Conservation (phyloP, 2,797 vertebrate species). For the Champsocephalus esox region DNA sequence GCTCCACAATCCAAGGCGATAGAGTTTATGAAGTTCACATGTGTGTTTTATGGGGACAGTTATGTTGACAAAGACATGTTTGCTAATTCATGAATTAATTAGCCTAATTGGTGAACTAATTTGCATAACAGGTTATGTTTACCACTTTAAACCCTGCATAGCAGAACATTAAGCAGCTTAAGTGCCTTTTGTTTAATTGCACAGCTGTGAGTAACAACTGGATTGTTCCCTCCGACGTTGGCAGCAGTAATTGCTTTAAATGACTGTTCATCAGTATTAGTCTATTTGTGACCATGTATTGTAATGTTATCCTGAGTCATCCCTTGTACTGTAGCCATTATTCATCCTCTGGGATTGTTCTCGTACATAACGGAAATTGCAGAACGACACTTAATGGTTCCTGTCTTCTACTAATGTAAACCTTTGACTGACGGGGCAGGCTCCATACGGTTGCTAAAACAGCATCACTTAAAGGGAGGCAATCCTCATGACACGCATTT, state of each 20-base stretch:
- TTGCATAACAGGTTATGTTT: constrained; percentile 55
- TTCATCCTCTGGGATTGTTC: constrained; percentile 58
- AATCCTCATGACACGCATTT: no score
- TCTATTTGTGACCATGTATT: constrained; percentile 52
- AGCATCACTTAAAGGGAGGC: constrained; percentile 27
- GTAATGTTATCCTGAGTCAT: constrained; percentile 60
- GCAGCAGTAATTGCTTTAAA: constrained; percentile 53
- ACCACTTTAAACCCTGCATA: constrained; percentile 37
- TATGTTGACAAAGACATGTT: constrained; percentile 41
- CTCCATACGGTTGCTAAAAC: constrained; percentile 55
- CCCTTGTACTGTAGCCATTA: constrained; percentile 62
- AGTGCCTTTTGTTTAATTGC: constrained; percentile 58
- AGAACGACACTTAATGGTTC: constrained; percentile 58
- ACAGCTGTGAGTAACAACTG: constrained; percentile 60
- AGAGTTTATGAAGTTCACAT: neutral
- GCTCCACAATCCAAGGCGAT: no score
- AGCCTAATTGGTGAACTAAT: constrained; percentile 41
- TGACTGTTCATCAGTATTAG: constrained; percentile 47
- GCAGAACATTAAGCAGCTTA: constrained; percentile 60
- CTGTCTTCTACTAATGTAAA: constrained; percentile 63
- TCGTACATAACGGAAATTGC: constrained; percentile 48
- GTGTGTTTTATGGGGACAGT: constrained; percentile 9
- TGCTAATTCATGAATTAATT: constrained; percentile 43
- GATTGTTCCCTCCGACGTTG: constrained; percentile 28
- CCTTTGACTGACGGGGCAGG: constrained; percentile 44